Conservation (phyloP, 2,113 vertebrate species). For the Guaruba guarouba region DNA sequence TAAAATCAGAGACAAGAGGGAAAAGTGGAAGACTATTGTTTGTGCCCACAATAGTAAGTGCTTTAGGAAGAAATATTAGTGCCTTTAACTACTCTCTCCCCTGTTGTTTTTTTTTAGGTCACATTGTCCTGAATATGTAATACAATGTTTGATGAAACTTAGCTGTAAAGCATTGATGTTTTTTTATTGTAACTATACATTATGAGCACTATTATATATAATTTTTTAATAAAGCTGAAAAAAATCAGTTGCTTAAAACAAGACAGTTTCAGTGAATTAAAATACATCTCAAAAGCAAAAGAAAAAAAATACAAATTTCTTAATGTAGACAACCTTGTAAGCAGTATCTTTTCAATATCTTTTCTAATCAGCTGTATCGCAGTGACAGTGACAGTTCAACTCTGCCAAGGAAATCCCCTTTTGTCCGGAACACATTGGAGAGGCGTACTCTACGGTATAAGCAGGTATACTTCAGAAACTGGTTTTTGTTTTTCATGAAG, state of each 20-base stretch:
- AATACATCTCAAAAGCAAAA: neutral
- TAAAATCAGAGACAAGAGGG: rapidly evolving
- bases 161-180: neutral
- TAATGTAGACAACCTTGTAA: neutral
- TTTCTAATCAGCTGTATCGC: slow-evolving; percentile 86
- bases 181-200: neutral
- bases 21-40: neutral
- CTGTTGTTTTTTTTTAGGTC: neutral
- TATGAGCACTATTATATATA: neutral
- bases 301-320: neutral
- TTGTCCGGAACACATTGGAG: slow-evolving; percentile 94
- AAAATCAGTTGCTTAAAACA: neutral
- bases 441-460: slow-evolving; percentile 92
- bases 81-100: neutral
- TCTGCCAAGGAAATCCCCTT: slow-evolving; percentile 92
- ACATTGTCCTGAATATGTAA: neutral
- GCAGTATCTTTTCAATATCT: neutral
- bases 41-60: neutral
- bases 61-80: neutral
- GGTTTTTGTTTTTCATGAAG: neutral
- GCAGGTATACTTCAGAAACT: slow-evolving; percentile 76
- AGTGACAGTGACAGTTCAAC: slow-evolving; percentile 99
- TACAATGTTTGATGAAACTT: neutral
- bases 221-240: neutral
- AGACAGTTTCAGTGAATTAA: neutral